Percentiles rank a stretch among this genome's conserved stretches.
Evolutionary conservation across 1,140 invertebrate species (phyloP).

Genomic region (Heliconius nattereri): DNA sequence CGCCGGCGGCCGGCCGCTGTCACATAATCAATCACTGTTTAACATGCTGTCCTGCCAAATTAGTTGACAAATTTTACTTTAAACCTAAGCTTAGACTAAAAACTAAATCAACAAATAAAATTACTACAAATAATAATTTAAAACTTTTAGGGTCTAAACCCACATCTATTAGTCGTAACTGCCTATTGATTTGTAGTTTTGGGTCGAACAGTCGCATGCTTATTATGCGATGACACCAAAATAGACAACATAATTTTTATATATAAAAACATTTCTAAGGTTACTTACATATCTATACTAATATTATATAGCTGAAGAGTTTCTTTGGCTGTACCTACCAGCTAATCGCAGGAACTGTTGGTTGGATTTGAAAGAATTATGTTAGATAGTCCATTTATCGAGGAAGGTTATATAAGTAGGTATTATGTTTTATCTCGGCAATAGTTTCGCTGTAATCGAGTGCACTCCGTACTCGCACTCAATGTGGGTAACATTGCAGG

Average conservation of each 20-base stretch:
- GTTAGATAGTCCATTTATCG: too few relatives aligned
- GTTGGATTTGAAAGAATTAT: too few relatives aligned
- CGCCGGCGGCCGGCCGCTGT: conserved; percentile 24
- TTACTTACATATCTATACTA: too few relatives aligned
- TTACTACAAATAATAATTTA: not conserved
- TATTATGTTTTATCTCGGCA: too few relatives aligned
- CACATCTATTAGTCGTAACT: not conserved
- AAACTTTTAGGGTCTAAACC: not conserved
- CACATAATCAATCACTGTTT: conserved; percentile 50
- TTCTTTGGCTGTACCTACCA: too few relatives aligned
- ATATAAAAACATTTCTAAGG: too few relatives aligned
- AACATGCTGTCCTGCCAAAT: conserved; percentile 35
- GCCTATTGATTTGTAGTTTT: not conserved
- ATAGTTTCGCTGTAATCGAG: too few relatives aligned
- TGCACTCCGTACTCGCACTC: too few relatives aligned
- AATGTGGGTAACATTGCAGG: too few relatives aligned
- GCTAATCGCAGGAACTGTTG: too few relatives aligned
- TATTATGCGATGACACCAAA: not conserved
- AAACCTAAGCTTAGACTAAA: not conserved
- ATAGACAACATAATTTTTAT: not conserved
- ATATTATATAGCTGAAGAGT: too few relatives aligned
- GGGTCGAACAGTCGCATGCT: not conserved
- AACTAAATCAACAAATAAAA: not conserved
- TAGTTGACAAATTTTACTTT: conserved; percentile 14
- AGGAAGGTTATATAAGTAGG: too few relatives aligned